These are phyloP conservation scores for Bombus balteatus DNA, from an alignment of 1,140 invertebrate species.

Conservation along the genomic window DNA sequence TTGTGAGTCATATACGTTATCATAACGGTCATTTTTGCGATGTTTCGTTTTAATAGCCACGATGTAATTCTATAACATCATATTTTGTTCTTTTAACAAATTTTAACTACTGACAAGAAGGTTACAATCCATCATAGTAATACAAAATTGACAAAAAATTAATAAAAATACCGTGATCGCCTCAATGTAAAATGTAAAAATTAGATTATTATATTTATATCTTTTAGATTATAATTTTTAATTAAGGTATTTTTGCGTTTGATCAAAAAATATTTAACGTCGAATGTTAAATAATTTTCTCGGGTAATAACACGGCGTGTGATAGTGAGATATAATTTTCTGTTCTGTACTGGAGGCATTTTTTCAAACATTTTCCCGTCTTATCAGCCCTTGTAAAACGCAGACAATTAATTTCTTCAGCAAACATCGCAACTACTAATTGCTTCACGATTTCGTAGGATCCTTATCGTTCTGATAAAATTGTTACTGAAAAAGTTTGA, in stretches of 20 bases:
- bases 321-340: neutral
- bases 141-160: neutral
- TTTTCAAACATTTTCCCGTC: neutral
- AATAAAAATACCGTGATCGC: neutral
- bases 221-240: neutral
- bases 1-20: neutral
- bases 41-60: neutral
- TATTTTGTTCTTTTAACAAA: neutral
- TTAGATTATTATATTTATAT: neutral
- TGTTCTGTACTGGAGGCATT: neutral
- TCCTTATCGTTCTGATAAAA: constrained; percentile 6
- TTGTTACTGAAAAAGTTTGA: neutral
- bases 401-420: neutral
- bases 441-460: neutral
- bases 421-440: neutral
- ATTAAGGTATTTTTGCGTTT: neutral
- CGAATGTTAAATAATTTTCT: neutral
- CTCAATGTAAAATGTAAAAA: no score
- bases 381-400: neutral
- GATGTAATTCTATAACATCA: neutral
- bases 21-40: neutral
- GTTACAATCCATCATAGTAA: no score
- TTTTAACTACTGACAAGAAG: neutral
- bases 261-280: neutral
- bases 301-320: neutral